Evolutionary conservation across 2,113 vertebrate genomes (phyloP).

Genomic region (Rhodinocichla rosea): DNA sequence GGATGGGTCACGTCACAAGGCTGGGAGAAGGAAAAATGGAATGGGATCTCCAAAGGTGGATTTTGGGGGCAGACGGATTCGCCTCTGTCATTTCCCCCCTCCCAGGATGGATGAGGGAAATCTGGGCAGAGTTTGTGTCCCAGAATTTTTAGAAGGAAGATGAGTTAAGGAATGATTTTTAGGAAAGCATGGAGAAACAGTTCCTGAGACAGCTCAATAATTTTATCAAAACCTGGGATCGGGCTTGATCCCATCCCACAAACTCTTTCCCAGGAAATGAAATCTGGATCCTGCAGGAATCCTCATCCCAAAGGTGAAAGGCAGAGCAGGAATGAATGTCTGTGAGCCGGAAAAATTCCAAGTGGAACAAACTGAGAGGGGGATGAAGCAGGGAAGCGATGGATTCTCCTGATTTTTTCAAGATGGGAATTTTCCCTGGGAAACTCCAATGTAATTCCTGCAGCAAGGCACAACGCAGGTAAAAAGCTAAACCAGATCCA

Average conservation of each 20-base stretch:
- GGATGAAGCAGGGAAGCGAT: not conserved
- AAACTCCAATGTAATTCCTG: not conserved
- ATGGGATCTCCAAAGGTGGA: not conserved
- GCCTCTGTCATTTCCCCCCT: not conserved
- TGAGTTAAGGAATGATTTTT: too few species aligned
- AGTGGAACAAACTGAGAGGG: not conserved
- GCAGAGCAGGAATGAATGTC: not conserved
- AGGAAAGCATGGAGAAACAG: not conserved
- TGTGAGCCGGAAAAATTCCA: not conserved
- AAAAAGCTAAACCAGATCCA: not conserved
- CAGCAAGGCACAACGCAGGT: accelerated
- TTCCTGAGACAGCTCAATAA: not conserved
- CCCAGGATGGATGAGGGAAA: not conserved
- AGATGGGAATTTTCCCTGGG: not conserved
- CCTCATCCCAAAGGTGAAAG: not conserved
- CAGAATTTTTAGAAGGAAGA: not conserved
- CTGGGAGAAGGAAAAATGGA: not conserved
- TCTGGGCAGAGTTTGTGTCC: not conserved
- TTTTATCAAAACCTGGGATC: not conserved
- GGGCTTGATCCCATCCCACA: not conserved
- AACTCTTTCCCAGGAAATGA: not conserved
- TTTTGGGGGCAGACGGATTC: not conserved
- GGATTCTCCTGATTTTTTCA: not conserved
- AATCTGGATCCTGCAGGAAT: not conserved
- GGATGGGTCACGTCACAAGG: not conserved